Base-by-base conservation (phyloP, 2,888 invertebrate genomes). In the Hydroisotoma schaefferi region DNA sequence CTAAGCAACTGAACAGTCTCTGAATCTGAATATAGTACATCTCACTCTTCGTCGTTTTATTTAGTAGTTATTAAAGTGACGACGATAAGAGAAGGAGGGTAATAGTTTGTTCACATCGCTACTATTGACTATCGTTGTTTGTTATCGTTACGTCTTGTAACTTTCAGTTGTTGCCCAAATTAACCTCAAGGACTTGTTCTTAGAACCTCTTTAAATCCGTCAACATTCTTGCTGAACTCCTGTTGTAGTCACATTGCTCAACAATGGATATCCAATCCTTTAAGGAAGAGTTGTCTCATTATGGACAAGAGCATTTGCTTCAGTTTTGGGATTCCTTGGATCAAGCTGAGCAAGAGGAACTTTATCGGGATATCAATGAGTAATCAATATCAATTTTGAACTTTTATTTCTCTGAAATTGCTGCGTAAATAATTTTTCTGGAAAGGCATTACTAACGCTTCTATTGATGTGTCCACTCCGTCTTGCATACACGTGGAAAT, bases 231-330 rank as follows among this genome's bases (percentile, higher is more conserved):
- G n/a, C 5, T 8, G n/a, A 5, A 4, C 20, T 40, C 40, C 40
- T 40, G n/a, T 20, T 40, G 40, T 15, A 15, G 20, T 40, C 20
- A 15, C 40, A 33, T 33, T 10, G 33, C 47, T 25, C 25, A 12
- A 43, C 18, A 15, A 72, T 72, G 70, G 78, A 79, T 73, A 80
- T 81, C 75, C 81, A 81, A 71, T 78, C 77, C 71, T 74, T 85
- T 62, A 76, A 78, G 67, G 77, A 78, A 65, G 77, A 80, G 47
- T 78, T 89, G 64, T 76, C 78, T 51, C 77, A 81, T 68, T 83
- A 85, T 76, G 84, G 85, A 57, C 94, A 94, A 79, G 85, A 86
- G 67, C 93, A 94, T 75, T 81, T 94, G 70, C 78, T 94, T 28
- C 82, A 84, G 72, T 91, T 86, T 78, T 93, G 90, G 90, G 81